Conservation (phyloP, 2,113 vertebrate species). For the Pteropus alecto region DNA sequence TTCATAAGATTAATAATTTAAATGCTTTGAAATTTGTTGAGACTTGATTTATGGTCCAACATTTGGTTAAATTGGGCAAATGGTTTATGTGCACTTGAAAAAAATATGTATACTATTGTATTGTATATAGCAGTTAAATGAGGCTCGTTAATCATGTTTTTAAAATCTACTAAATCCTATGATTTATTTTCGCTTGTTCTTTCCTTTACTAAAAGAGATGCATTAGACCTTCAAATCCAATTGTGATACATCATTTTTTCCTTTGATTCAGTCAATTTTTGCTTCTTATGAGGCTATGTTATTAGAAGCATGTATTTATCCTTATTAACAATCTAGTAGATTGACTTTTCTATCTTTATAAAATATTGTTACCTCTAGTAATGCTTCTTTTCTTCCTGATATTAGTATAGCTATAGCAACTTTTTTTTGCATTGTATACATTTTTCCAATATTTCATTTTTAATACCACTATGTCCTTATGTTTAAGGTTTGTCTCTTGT, state of each 20-base stretch:
- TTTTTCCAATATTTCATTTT: conserved; percentile 12
- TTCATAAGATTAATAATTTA: conserved; percentile 23
- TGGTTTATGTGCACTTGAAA: not conserved
- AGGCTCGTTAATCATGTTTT: conserved; percentile 7
- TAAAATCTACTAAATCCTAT: conserved; percentile 33
- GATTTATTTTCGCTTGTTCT: not conserved
- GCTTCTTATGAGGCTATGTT: not conserved
- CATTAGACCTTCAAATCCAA: conserved; percentile 31
- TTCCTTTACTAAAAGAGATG: not conserved
- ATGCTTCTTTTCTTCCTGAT: not conserved
- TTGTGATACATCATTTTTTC: not conserved
- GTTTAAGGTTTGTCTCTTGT: not conserved
- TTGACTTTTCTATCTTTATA: not conserved
- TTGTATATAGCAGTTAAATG: conserved; percentile 13
- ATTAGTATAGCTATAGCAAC: not conserved
- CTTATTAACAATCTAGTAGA: not conserved
- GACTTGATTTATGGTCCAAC: conserved; percentile 19
- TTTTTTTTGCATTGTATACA: not conserved
- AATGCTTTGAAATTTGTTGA: conserved; percentile 18
- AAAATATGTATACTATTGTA: not conserved
- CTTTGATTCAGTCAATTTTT: conserved; percentile 17
- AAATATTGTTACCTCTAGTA: not conserved
- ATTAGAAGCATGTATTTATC: not conserved
- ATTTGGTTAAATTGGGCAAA: conserved; percentile 44
- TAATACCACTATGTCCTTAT: not conserved